These are phyloP conservation scores for Megalopta genalis DNA, from an alignment of 1,140 invertebrate genomes.

Conservation along the genomic window DNA sequence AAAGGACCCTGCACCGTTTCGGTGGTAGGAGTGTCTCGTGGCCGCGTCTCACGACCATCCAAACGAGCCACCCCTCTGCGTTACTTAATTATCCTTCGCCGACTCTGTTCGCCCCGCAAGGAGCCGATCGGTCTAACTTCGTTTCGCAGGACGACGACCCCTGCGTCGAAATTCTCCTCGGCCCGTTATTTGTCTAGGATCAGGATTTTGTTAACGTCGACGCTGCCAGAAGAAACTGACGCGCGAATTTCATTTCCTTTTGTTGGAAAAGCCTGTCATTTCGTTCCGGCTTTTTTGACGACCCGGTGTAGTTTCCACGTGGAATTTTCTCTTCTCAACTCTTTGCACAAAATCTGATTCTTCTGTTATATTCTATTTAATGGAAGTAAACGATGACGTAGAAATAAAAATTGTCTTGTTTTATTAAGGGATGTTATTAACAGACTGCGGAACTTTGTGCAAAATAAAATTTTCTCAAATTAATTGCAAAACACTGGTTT, in stretches of 20 bases:
- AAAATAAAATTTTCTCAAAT: too few relatives aligned
- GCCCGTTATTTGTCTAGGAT: constrained; percentile 67
- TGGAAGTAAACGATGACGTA: too few relatives aligned
- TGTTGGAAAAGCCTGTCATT: background rate
- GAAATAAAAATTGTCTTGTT: too few relatives aligned
- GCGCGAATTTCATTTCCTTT: background rate
- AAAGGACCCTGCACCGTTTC: constrained; percentile 2
- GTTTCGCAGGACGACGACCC: constrained; percentile 66
- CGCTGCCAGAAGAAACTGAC: constrained; percentile 4
- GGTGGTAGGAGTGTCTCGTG: constrained; percentile 37
- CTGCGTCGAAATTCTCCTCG: constrained; percentile 56
- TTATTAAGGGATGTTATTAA: too few relatives aligned
- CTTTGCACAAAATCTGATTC: too few relatives aligned
- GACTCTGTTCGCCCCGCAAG: constrained; percentile 41
- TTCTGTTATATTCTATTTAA: too few relatives aligned
- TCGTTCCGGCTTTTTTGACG: too few relatives aligned
- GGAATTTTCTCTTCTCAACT: too few relatives aligned
- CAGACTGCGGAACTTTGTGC: too few relatives aligned
- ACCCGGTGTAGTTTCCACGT: too few relatives aligned
- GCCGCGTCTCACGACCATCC: constrained; percentile 64
- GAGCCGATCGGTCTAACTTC: constrained; percentile 70
- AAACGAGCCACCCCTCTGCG: constrained; percentile 62
- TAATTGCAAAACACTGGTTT: too few relatives aligned
- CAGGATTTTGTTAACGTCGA: constrained; percentile 26
- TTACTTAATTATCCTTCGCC: constrained; percentile 76